Percentiles rank a stretch among this genome's conserved stretches.
Conservation (phyloP, 2,888 invertebrate species). For the Brassicogethes aeneus region DNA sequence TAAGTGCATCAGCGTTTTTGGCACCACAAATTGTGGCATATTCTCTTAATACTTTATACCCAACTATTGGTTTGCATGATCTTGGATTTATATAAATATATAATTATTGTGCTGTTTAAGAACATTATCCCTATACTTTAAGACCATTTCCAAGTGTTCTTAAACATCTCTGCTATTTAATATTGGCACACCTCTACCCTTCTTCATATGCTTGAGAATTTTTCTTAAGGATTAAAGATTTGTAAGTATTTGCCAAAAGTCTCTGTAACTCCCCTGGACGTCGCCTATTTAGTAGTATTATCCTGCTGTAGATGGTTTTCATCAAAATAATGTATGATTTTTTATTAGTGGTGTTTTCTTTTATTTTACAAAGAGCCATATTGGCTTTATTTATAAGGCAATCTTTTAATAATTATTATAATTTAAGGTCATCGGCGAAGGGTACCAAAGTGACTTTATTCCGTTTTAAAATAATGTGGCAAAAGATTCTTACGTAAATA, state of each 20-base stretch:
- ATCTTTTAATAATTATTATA: constrained; percentile 12
- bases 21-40: constrained; percentile 15
- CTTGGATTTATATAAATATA: constrained; percentile 10
- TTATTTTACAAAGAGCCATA: constrained; percentile 4
- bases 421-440: constrained; percentile 9
- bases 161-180: constrained; percentile 15
- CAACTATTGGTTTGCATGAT: constrained; percentile 7
- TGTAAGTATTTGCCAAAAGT: constrained; percentile 9
- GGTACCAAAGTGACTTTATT: constrained; percentile 12
- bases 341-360: too few relatives aligned
- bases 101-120: constrained; percentile 9
- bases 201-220: constrained; percentile 7
- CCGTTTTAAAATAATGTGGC: too few relatives aligned
- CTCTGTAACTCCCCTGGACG: constrained; percentile 16
- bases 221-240: too few relatives aligned
- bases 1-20: constrained; percentile 18
- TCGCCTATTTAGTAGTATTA: constrained; percentile 14
- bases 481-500: too few relatives aligned
- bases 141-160: constrained; percentile 11
- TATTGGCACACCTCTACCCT: constrained; percentile 11
- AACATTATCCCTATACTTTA: constrained; percentile 11
- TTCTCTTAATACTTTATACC: constrained; percentile 20
- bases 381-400: constrained; percentile 9
- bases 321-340: too few relatives aligned
- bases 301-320: too few relatives aligned